These are phyloP conservation scores for Hoplostethus atlanticus DNA, from an alignment of 2,797 vertebrate species.

Conservation along the genomic window DNA sequence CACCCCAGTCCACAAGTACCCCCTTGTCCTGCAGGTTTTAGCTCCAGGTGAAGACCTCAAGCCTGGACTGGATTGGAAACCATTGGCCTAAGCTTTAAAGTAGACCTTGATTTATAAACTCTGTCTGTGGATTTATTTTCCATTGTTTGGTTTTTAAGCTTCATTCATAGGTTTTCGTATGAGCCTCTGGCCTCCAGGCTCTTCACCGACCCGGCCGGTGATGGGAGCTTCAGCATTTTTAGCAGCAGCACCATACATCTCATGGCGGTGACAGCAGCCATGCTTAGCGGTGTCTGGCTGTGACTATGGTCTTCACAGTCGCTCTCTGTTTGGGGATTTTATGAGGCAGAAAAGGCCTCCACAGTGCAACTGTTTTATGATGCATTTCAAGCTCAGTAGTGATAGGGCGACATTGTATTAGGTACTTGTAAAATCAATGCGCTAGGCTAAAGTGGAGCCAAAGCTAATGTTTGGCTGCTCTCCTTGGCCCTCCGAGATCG, in stretches of 20 bases:
- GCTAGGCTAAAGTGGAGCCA: slow-evolving; percentile 64
- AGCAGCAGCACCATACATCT: slow-evolving; percentile 31
- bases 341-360: slow-evolving; percentile 67
- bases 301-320: too few species aligned
- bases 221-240: slow-evolving; percentile 5
- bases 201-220: slow-evolving; percentile 50
- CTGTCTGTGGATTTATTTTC: neutral
- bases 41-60: too few species aligned
- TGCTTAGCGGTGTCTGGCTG: slow-evolving; percentile 26
- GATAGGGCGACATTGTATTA: slow-evolving; percentile 54
- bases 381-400: slow-evolving; percentile 63
- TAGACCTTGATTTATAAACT: neutral
- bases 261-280: slow-evolving; percentile 27
- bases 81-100: neutral
- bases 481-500: slow-evolving; percentile 54
- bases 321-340: slow-evolving; percentile 65
- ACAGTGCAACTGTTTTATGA: slow-evolving; percentile 66
- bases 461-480: slow-evolving; percentile 68
- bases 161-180: slow-evolving; percentile 11
- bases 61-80: too few species aligned
- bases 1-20: too few species aligned
- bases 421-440: slow-evolving; percentile 72
- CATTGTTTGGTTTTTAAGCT: neutral
- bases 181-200: slow-evolving; percentile 51
- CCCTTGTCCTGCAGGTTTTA: too few species aligned